Evolutionary conservation across 2,888 invertebrate genomes (phyloP).

Genomic region (Dicyrtomina minuta): DNA sequence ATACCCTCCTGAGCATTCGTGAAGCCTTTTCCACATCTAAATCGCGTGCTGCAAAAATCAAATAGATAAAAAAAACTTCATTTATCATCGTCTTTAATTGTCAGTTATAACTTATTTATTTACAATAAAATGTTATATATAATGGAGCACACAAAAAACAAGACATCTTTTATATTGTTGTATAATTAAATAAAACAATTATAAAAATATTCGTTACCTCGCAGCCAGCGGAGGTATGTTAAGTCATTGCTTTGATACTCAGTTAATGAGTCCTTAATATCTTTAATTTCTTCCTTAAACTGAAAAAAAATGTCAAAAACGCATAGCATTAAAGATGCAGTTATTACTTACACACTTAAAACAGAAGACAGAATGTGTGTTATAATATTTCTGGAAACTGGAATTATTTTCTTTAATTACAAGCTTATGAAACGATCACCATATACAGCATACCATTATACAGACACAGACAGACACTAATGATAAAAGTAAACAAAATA

Average conservation of each 20-base stretch:
- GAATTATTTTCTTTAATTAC: too few species aligned
- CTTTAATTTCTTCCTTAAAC: constrained; percentile 26
- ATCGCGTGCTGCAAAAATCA: constrained; percentile 21
- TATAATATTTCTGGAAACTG: too few species aligned
- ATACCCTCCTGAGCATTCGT: constrained; percentile 22
- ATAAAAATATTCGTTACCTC: constrained; percentile 10
- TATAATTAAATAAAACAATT: not conserved
- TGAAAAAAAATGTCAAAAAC: constrained; percentile 1
- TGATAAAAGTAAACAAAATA: too few species aligned
- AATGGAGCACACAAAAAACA: too few species aligned
- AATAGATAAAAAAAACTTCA: not conserved
- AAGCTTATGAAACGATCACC: too few species aligned
- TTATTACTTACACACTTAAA: too few species aligned
- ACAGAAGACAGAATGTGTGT: too few species aligned
- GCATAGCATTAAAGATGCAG: too few species aligned
- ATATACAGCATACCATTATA: too few species aligned
- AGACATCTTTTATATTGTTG: too few species aligned
- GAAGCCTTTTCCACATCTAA: constrained; percentile 17
- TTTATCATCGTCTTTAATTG: not conserved
- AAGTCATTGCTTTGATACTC: constrained; percentile 14
- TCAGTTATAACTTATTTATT: not conserved
- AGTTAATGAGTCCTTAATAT: constrained; percentile 22
- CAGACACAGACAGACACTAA: too few species aligned
- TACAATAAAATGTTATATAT: too few species aligned
- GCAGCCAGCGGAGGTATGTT: constrained; percentile 22